Percentiles rank a stretch among this genome's conserved stretches.
Evolutionary conservation across 2,888 invertebrate species (phyloP).

Genomic region (Dyspetes luteomarginatus): DNA sequence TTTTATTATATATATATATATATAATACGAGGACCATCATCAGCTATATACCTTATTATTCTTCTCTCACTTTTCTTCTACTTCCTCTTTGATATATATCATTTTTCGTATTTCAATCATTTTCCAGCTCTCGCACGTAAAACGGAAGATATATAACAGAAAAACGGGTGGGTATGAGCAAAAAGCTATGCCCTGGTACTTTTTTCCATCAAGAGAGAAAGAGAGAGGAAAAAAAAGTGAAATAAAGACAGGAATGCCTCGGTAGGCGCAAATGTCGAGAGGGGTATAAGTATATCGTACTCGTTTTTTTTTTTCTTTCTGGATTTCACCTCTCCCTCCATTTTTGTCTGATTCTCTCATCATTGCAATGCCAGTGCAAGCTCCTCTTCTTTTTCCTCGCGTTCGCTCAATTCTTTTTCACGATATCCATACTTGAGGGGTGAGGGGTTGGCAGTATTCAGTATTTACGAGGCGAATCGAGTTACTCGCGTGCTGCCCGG

Average conservation of each 20-base stretch:
- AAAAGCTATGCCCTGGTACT: not conserved
- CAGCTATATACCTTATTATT: slow-evolving; percentile 15
- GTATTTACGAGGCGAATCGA: slow-evolving; percentile 76
- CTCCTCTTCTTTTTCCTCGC: slow-evolving; percentile 40
- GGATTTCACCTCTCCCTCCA: not conserved
- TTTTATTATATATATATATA: not conserved
- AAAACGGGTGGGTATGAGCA: not conserved
- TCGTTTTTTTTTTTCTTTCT: not conserved
- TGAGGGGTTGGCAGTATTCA: slow-evolving; percentile 57
- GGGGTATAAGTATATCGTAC: slow-evolving; percentile 18
- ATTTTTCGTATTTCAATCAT: slow-evolving; percentile 56
- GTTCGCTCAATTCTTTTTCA: slow-evolving; percentile 38
- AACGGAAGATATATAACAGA: slow-evolving; percentile 35
- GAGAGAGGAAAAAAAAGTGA: not conserved
- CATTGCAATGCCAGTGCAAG: slow-evolving; percentile 12
- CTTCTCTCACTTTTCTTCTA: slow-evolving; percentile 3
- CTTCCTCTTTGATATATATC: slow-evolving; percentile 23
- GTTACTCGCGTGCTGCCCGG: slow-evolving; percentile 75
- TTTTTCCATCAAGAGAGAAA: not conserved
- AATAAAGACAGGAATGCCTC: slow-evolving; percentile 27
- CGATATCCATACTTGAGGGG: slow-evolving; percentile 22
- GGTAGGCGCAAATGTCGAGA: slow-evolving; percentile 37
- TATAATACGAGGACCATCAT: not conserved
- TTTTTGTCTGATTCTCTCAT: not conserved
- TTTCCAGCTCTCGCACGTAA: slow-evolving; percentile 29